Conservation (phyloP, 2,797 vertebrate species). For the Acrossocheilus wenchowensis region DNA sequence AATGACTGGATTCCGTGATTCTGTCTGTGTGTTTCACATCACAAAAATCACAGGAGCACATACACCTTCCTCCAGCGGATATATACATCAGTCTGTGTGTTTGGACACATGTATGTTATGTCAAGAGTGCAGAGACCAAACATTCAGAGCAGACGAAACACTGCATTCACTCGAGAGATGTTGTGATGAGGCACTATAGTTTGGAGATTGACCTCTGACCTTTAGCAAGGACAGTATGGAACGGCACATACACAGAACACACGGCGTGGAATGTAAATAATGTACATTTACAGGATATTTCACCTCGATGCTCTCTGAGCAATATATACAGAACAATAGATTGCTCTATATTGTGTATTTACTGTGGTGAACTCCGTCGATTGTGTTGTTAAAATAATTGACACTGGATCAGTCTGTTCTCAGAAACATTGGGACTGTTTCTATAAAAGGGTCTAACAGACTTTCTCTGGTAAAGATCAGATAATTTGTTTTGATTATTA, state of each 20-base stretch:
- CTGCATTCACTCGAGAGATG: neutral
- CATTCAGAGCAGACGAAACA: conserved; percentile 44
- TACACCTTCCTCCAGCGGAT: neutral
- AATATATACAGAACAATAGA: conserved; percentile 30
- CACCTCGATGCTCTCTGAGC: conserved; percentile 7
- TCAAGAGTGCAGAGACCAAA: conserved; percentile 23
- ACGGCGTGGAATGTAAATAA: conserved; percentile 31
- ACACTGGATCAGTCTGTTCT: neutral
- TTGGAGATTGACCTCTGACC: conserved; percentile 31
- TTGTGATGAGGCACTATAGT: conserved; percentile 34
- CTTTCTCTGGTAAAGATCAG: neutral
- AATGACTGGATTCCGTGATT: neutral
- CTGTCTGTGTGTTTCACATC: neutral
- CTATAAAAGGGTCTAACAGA: neutral
- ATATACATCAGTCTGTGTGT: neutral
- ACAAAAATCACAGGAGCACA: neutral
- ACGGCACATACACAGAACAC: conserved; percentile 15
- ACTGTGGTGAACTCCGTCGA: neutral
- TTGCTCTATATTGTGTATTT: neutral
- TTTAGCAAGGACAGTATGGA: neutral
- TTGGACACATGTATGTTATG: neutral
- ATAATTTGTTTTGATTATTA: neutral
- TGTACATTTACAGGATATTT: conserved; percentile 46
- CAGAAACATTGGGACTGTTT: neutral
- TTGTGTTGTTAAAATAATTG: neutral